Evolutionary conservation across 2,113 vertebrate genomes (phyloP).

Genomic region (Ceyx cyanopectus): DNA sequence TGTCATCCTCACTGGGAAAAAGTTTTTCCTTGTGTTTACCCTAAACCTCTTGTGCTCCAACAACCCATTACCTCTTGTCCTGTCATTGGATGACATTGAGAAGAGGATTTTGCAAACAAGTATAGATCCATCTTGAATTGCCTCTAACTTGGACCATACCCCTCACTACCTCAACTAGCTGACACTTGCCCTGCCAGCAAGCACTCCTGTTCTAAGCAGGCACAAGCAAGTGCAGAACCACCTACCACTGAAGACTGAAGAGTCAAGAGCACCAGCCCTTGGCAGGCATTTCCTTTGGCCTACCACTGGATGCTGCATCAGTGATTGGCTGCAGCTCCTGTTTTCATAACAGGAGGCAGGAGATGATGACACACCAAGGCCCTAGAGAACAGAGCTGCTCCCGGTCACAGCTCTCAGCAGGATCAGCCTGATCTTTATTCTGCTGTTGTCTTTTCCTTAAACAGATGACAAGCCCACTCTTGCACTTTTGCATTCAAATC

Average conservation of each 20-base stretch:
- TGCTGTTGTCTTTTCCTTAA: neutral
- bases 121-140: neutral
- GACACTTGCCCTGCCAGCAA: neutral
- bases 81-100: too few species aligned
- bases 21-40: too few species aligned
- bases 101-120: neutral
- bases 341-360: accelerated
- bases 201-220: neutral
- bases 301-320: neutral
- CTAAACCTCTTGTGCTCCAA: too few species aligned
- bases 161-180: neutral
- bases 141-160: neutral
- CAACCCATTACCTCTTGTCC: too few species aligned
- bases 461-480: neutral
- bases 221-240: neutral
- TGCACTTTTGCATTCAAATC: neutral
- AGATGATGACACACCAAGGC: neutral
- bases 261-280: neutral
- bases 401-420: neutral
- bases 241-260: neutral
- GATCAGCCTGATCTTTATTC: neutral
- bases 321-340: neutral
- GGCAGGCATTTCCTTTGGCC: neutral
- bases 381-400: neutral
- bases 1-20: too few species aligned